phyloP scores from a whole-genome alignment of 2,113 vertebrate species.

The Callaeas wilsoni region DNA sequence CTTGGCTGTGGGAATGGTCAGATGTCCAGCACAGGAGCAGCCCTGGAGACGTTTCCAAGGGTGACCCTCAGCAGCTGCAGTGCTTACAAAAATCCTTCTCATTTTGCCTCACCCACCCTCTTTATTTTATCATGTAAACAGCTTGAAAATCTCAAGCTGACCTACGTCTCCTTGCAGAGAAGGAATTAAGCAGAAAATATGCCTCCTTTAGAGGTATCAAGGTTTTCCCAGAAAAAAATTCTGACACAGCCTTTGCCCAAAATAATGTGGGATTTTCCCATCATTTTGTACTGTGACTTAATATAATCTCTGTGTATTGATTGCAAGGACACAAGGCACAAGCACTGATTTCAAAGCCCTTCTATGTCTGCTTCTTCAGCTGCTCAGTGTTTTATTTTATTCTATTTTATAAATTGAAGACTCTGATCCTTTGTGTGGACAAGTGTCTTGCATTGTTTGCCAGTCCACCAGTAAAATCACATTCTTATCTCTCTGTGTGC shows the following conservation, averaged over 20 bases:
- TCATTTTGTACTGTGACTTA: background rate
- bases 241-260: background rate
- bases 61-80: background rate
- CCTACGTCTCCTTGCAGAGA: background rate
- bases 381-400: background rate
- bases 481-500: background rate
- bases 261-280: background rate
- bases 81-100: background rate
- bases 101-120: background rate
- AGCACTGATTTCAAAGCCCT: background rate
- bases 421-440: background rate
- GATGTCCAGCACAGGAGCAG: background rate
- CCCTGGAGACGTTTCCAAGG: background rate
- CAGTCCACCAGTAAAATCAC: background rate
- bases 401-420: background rate
- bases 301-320: rapidly evolving
- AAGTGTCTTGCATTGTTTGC: background rate
- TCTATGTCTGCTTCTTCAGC: background rate
- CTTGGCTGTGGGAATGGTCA: background rate
- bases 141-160: background rate
- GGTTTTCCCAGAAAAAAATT: background rate
- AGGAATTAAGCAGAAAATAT: background rate
- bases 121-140: background rate
- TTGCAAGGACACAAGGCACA: background rate
- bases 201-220: background rate